Evolutionary conservation across 2,888 invertebrate species (phyloP).

Genomic region (Morpho achilles): DNA sequence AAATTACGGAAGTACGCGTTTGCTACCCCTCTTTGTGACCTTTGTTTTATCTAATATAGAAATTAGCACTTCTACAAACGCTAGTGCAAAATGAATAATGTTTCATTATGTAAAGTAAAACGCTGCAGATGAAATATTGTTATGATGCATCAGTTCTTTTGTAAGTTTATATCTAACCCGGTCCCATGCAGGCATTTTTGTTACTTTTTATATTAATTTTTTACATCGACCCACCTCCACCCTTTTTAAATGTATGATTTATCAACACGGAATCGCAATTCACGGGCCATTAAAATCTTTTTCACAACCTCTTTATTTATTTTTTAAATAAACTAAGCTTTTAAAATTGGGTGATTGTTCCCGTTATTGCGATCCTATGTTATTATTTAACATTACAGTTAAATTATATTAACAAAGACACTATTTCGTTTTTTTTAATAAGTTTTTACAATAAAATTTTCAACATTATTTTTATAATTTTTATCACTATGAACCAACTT

Average conservation of each 20-base stretch:
- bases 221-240: conserved; percentile 55
- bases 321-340: conserved; percentile 60
- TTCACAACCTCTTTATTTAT: conserved; percentile 68
- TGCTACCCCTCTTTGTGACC: too few species aligned
- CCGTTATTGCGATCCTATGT: conserved; percentile 51
- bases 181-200: conserved; percentile 61
- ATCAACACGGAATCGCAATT: conserved; percentile 52
- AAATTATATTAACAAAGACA: conserved; percentile 67
- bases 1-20: too few species aligned
- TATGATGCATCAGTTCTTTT: conserved; percentile 45
- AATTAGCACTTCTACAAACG: conserved; percentile 5
- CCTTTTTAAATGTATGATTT: conserved; percentile 59
- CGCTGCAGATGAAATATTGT: conserved; percentile 34
- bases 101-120: conserved; percentile 27
- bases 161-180: conserved; percentile 56
- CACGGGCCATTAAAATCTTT: conserved; percentile 54
- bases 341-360: conserved; percentile 68
- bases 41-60: not conserved
- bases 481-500: conserved; percentile 69
- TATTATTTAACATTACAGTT: conserved; percentile 48
- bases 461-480: conserved; percentile 57
- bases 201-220: conserved; percentile 43
- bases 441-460: conserved; percentile 66
- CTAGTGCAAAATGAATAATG: conserved; percentile 13
- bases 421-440: conserved; percentile 69